These are phyloP conservation scores for Caenorhabditis macrosperma DNA, from an alignment of 2,888 invertebrate species.

Conservation along the genomic window DNA sequence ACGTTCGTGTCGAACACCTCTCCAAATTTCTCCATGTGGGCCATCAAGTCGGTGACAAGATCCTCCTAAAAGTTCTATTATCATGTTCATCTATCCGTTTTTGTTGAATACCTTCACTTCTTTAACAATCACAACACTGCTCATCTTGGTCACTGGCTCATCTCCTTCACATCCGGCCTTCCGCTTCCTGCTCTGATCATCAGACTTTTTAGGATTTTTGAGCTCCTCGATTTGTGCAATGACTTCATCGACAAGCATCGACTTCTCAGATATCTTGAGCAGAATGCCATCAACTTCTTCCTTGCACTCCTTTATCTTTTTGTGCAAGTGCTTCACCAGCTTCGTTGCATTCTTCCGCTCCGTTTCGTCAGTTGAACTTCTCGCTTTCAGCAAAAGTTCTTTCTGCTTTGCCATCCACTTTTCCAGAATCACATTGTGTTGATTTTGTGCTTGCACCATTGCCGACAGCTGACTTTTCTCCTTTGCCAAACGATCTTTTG, in stretches of 20 bases:
- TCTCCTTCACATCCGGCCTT: slow-evolving; percentile 34
- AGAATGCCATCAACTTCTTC: slow-evolving; percentile 82
- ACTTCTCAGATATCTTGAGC: slow-evolving; percentile 52
- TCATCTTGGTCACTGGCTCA: slow-evolving; percentile 24
- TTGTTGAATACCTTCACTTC: slow-evolving; percentile 30
- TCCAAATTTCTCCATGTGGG: slow-evolving; percentile 58
- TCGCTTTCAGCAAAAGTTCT: slow-evolving; percentile 80
- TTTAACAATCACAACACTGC: slow-evolving; percentile 44
- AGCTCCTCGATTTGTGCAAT: slow-evolving; percentile 35
- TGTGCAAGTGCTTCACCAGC: slow-evolving; percentile 89
- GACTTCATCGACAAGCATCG: slow-evolving; percentile 45
- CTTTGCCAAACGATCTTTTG: slow-evolving; percentile 44
- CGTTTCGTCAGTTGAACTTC: slow-evolving; percentile 45
- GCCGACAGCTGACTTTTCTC: slow-evolving; percentile 30
- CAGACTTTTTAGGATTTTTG: slow-evolving; percentile 25
- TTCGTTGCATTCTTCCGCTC: slow-evolving; percentile 58
- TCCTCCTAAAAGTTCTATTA: slow-evolving; percentile 29
- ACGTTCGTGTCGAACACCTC: slow-evolving; percentile 53
- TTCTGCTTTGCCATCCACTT: slow-evolving; percentile 92
- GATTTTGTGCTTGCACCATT: slow-evolving; percentile 86
- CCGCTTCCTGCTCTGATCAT: slow-evolving; percentile 19
- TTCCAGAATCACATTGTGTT: slow-evolving; percentile 90
- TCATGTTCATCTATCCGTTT: not conserved
- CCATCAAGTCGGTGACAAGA: slow-evolving; percentile 48
- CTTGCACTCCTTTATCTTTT: slow-evolving; percentile 85